These are phyloP conservation scores for Trinorchestia longiramus DNA, from an alignment of 1,140 invertebrate genomes.

Conservation along the genomic window DNA sequence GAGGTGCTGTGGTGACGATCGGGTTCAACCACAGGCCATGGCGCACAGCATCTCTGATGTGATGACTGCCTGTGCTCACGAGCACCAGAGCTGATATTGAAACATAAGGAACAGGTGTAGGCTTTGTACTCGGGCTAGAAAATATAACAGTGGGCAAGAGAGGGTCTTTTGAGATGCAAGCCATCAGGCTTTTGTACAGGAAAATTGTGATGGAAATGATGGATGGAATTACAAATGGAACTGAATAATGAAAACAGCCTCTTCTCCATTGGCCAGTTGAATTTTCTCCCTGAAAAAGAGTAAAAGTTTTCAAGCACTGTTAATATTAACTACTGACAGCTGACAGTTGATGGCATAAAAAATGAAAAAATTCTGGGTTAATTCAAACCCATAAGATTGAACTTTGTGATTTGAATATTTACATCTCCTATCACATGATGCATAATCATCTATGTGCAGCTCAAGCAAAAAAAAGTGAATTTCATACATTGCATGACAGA, in stretches of 20 bases:
- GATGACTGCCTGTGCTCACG: background rate
- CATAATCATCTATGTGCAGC: too few species aligned
- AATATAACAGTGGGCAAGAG: background rate
- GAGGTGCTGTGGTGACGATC: background rate
- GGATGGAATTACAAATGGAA: background rate
- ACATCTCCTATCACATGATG: too few species aligned
- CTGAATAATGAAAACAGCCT: background rate
- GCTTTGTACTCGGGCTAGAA: background rate
- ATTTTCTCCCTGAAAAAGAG: background rate
- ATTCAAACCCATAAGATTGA: background rate
- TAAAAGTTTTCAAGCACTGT: background rate
- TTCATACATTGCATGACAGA: too few species aligned
- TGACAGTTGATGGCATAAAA: background rate
- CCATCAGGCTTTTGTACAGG: background rate
- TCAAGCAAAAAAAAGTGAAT: too few species aligned
- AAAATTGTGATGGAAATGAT: background rate
- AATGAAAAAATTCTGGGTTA: background rate
- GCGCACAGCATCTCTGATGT: background rate
- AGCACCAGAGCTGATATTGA: background rate
- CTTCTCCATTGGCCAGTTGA: background rate
- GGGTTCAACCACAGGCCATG: constrained; percentile 10
- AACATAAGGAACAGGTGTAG: background rate
- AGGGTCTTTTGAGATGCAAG: background rate
- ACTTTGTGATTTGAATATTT: background rate
- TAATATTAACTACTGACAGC: background rate